Evolutionary conservation across 1,140 invertebrate species (phyloP).

Genomic region (Trichonephila clavata): DNA sequence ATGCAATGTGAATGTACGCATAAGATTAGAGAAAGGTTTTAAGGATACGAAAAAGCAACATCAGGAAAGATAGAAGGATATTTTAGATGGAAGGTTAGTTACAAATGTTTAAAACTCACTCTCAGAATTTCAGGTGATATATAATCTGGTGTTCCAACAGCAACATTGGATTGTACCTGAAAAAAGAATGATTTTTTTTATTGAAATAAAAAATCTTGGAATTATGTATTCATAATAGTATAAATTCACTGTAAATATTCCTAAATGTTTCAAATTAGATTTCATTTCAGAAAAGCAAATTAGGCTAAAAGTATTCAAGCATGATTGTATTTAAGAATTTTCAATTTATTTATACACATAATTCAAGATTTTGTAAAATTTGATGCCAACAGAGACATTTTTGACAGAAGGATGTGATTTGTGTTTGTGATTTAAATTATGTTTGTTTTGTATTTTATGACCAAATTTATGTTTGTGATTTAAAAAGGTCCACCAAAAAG

Average conservation of each 20-base stretch:
- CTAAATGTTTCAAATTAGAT: background rate
- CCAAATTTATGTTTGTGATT: too few species aligned
- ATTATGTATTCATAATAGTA: too few species aligned
- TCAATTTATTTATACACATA: too few species aligned
- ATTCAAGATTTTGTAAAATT: too few species aligned
- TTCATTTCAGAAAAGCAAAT: background rate
- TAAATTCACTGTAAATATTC: too few species aligned
- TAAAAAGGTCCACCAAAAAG: too few species aligned
- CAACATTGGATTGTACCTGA: slow-evolving; percentile 94
- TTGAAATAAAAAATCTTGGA: background rate
- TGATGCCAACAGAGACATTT: too few species aligned
- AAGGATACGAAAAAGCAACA: slow-evolving; percentile 32
- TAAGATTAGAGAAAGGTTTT: background rate
- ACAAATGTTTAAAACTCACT: slow-evolving; percentile 57
- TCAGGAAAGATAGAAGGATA: slow-evolving; percentile 33
- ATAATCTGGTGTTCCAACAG: slow-evolving; percentile 99
- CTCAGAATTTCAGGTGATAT: slow-evolving; percentile 96
- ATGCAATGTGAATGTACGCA: background rate
- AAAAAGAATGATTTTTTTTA: slow-evolving; percentile 46
- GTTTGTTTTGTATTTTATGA: too few species aligned
- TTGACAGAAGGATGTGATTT: too few species aligned
- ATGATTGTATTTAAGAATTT: too few species aligned
- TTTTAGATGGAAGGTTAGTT: background rate
- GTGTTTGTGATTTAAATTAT: too few species aligned
- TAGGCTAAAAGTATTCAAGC: background rate